phyloP scores from a whole-genome alignment of 1,140 invertebrate genomes.

The Camponotus floridanus region DNA sequence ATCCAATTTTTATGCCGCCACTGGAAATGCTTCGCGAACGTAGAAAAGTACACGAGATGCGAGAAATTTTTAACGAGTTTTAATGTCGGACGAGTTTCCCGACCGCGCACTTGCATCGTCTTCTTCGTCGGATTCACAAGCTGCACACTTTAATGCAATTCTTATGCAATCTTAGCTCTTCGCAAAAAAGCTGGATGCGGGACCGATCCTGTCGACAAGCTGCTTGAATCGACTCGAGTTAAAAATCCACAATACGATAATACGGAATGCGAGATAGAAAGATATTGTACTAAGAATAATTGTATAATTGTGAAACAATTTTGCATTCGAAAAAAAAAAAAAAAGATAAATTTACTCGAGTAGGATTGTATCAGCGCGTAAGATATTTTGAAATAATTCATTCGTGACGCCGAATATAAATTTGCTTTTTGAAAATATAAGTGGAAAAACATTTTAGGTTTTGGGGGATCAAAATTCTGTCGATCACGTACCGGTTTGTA shows the following conservation, averaged over 20 bases:
- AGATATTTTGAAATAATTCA: constrained; percentile 10
- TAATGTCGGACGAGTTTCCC: constrained; percentile 43
- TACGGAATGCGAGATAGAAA: neutral
- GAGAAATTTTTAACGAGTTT: constrained; percentile 49
- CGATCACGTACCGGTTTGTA: neutral
- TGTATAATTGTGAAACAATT: constrained; percentile 15
- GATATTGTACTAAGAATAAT: neutral
- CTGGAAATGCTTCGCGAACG: constrained; percentile 20
- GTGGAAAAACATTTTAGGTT: neutral
- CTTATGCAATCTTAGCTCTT: constrained; percentile 3
- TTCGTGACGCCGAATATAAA: constrained; percentile 10
- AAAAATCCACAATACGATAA: constrained; percentile 5
- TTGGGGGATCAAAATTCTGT: neutral
- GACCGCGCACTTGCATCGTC: constrained; percentile 35
- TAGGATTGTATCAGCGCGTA: neutral
- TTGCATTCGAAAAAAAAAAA: constrained; percentile 9
- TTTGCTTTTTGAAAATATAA: neutral
- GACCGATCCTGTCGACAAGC: constrained; percentile 18
- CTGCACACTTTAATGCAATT: constrained; percentile 30
- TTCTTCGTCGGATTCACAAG: constrained; percentile 40
- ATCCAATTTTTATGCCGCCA: constrained; percentile 11
- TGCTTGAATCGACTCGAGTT: constrained; percentile 6
- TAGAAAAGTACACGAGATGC: constrained; percentile 47
- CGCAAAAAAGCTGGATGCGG: neutral
- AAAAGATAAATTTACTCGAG: neutral